Base-by-base conservation (phyloP, 1,140 invertebrate genomes). In the Hermatobates lingyangjiaoensis region DNA sequence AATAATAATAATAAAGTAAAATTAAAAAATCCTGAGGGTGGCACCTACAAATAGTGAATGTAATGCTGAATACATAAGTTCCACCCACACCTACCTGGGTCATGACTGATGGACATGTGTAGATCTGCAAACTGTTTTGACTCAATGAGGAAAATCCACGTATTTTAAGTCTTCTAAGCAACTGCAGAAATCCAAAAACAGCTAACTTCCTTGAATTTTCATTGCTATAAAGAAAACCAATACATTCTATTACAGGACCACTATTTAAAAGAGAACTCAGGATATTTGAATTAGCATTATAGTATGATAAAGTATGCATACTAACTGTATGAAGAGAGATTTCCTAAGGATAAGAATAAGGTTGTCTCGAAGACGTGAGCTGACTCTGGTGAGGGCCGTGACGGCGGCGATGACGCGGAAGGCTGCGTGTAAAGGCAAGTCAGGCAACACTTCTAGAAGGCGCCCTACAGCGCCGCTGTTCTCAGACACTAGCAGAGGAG, bases 261-360 rank as follows among this genome's bases (percentile, higher is more conserved):
- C n/a, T n/a, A n/a, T n/a, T n/a, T n/a, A n/a, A n/a, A n/a, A n/a
- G n/a, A n/a, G n/a, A n/a, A n/a, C n/a, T n/a, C n/a, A n/a, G n/a
- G n/a, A n/a, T n/a, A n/a, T n/a, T n/a, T n/a, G n/a, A n/a, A n/a
- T n/a, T n/a, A n/a, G n/a, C n/a, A n/a, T n/a, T n/a, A n/a, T n/a
- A n/a, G n/a, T n/a, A n/a, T n/a, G n/a, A n/a, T n/a, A n/a, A n/a
- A n/a, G n/a, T n/a, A n/a, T n/a, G n/a, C n/a, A n/a, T 28, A 50
- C 49, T 57, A 61, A 68, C 64, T 69, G 69, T 14, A 67, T 67
- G 56, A 73, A 74, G 0, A 76, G 60, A 12, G 68, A 67, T 63
- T 75, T 75, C 25, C 73, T 63, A 12, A 76, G 61, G n/a, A 71
- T 61, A 45, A 76, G 57, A n/a, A 75, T 67, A 30, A 75, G 60